Conservation (phyloP, 1,140 invertebrate species). For the Sminthurinus signatus region DNA sequence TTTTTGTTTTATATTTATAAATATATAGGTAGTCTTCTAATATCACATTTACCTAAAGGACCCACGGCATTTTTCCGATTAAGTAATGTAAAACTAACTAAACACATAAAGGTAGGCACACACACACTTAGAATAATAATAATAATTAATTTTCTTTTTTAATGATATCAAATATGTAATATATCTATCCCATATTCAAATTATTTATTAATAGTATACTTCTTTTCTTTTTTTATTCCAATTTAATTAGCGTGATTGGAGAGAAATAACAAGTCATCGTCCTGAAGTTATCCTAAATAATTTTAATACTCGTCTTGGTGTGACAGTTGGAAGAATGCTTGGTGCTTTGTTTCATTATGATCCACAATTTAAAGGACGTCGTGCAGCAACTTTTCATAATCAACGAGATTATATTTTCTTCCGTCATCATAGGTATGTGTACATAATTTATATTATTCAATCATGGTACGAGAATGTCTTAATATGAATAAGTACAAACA, state of each 20-base stretch:
- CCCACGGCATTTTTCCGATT: constrained; percentile 82
- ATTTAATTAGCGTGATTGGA: constrained; percentile 55
- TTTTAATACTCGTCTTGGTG: constrained; percentile 88
- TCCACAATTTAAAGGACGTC: constrained; percentile 84
- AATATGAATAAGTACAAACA: too few relatives aligned
- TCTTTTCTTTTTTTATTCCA: too few relatives aligned
- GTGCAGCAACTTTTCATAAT: constrained; percentile 96
- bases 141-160: too few relatives aligned
- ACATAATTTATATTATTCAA: background rate
- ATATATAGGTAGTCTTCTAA: constrained; percentile 66
- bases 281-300: constrained; percentile 97
- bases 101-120: constrained; percentile 58
- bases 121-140: too few relatives aligned
- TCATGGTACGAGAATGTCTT: background rate
- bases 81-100: constrained; percentile 73
- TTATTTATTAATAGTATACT: too few relatives aligned
- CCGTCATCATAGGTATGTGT: constrained; percentile 85
- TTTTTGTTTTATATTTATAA: constrained; percentile 2
- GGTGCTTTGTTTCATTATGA: constrained; percentile 95
- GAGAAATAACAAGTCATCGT: constrained; percentile 71
- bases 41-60: constrained; percentile 90
- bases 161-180: too few relatives aligned
- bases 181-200: too few relatives aligned
- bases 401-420: constrained; percentile 99
- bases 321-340: constrained; percentile 83